Conservation (phyloP, 2,888 invertebrate species). For the Dorcus hopei region DNA sequence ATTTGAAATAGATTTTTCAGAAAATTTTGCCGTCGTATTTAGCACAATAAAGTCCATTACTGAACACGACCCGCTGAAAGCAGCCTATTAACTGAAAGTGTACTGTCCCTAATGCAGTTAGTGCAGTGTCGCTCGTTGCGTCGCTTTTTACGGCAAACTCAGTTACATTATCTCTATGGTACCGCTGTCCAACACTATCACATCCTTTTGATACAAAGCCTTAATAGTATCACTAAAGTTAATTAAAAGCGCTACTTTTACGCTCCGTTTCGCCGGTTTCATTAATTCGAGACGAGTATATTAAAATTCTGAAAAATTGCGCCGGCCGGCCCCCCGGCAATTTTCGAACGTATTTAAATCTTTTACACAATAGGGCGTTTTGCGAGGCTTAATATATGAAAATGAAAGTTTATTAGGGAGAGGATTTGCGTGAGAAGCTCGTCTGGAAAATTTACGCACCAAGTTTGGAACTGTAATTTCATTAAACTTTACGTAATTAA, state of each 20-base stretch:
- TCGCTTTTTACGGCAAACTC: constrained; percentile 44
- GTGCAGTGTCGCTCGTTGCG: constrained; percentile 9
- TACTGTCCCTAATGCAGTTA: constrained; percentile 48
- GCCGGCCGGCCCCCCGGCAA: neutral
- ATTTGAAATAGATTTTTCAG: constrained; percentile 1
- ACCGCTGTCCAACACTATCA: constrained; percentile 27
- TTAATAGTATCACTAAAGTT: constrained; percentile 30
- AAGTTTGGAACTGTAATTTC: no score
- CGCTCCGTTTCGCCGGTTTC: constrained; percentile 29
- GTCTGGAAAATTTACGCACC: no score
- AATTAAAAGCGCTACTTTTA: constrained; percentile 36
- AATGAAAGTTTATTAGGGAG: neutral
- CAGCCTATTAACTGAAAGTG: constrained; percentile 49
- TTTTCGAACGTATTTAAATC: neutral
- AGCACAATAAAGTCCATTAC: constrained; percentile 48
- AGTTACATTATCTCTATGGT: constrained; percentile 41
- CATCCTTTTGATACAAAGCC: constrained; percentile 23
- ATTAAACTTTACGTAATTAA: no score
- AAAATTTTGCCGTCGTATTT: constrained; percentile 18
- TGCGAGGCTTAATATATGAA: neutral
- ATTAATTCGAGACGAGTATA: neutral
- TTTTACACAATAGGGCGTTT: neutral
- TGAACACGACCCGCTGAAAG: constrained; percentile 41
- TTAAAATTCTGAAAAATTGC: constrained; percentile 2
- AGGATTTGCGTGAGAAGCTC: no score